Evolutionary conservation across 2,888 invertebrate species (phyloP), one percentile per base, ranked within the genome.

Genomic region (Nomada ruficornis): DNA sequence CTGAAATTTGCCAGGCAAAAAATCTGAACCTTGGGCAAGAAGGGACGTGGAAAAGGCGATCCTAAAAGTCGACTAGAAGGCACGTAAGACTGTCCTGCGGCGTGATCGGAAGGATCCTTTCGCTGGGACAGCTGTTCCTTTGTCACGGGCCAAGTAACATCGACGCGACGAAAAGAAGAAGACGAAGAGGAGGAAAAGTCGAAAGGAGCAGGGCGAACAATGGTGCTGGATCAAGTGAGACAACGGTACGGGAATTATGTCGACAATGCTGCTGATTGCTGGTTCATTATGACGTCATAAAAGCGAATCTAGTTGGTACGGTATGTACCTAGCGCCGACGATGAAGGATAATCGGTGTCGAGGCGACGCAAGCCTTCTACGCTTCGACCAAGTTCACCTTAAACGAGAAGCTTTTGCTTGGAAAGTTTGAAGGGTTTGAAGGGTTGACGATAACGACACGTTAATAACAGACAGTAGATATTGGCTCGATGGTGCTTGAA

Each of bases 201-300:
- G 87, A 87, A 89, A 89, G 87, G 80, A 90, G 85, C 81, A 83
- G 86, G 79, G 87, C 83, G 88, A 87, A 90, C 88, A 91, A 89
- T 90, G 69, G 87, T 82, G 85, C 60, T 67, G 85, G 85, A 88
- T 88, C 89, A 90, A 91, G 91, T 90, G 93, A 93, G 93, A 93
- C 92, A 92, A 91, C 91, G 89, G 88, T 89, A 87, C 90, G 91
- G 89, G 92, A 94, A 94, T 93, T 93, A 93, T 92, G 92, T 92
- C 92, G 93, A 93, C 93, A 93, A 93, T 93, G 92, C 93, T 90
- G 90, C 91, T 93, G 93, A 93, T 93, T 93, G 93, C 86, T 88
- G 91, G 88, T 92, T 93, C 92, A 93, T 93, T 93, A 93, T 93
- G 93, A 94, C 93, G 93, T 94, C 93, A 93, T 90, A 91, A 92